Evolutionary conservation across 2,797 vertebrate species (phyloP), one percentile per base, ranked within the genome.

Genomic region (Arvicola amphibius): DNA sequence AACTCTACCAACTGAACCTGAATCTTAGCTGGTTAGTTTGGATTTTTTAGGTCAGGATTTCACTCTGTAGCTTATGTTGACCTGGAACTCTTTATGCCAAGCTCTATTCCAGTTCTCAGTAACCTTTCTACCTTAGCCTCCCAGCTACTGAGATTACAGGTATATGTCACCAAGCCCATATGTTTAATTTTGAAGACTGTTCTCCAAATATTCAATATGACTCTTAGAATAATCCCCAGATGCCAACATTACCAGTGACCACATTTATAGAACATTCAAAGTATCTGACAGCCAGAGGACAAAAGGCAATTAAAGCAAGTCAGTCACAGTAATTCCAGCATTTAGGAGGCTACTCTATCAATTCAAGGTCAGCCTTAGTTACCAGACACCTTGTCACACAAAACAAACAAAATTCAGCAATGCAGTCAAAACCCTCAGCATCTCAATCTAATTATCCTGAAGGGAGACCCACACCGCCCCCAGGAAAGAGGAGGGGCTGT

Each of bases 221-320:
- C 88, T 92, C 83, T 86, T 34, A 69, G 32, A 86, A 48, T 85
- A 85, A 51, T 16, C 63, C 12, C 63, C 73, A 76, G 78, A 94
- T 40, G 34, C 53, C 23, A 5, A 63, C 34, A 78, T 73, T 73
- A 40, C 43, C 77, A 89, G 48, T 61, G 59, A 92, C 32, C 56
- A 94, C 37, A 94, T 85, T 93, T 93, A 89, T 1, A 95, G 61
- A 94, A 93, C 53, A n/a, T 29, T 81, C 76, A 43, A 76, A 96
- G n/a, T 67, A 63, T 91, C 84, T 87, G 94, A 37, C 25, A 73
- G 25, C 6, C 77, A 92, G 32, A 84, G 29, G 23, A 73, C 48
- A 73, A 73, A 87, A 87, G 48, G 34, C 67, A 46, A 19, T 65
- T 65, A 84, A 43, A 61, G 46, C 61, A 34, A 65, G 40, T 27